Evolutionary conservation across 1,140 invertebrate genomes (phyloP), one percentile per base, ranked within the genome.

Genomic region (Chlorops oryzae): DNA sequence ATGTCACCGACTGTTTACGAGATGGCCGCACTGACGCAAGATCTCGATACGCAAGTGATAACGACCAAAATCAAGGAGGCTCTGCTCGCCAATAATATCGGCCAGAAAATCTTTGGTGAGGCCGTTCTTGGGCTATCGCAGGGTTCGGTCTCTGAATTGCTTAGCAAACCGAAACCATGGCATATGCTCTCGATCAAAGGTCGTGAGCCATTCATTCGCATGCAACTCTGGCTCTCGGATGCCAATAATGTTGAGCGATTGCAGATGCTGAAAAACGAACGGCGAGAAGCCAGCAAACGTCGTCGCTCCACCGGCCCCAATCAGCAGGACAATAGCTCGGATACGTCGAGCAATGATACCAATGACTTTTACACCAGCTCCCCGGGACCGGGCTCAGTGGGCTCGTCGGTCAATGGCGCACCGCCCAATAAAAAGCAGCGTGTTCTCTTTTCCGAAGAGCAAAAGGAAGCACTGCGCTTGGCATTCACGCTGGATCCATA

Each of bases 161-260:
- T 99, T 1, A 96, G 93, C 39, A 98, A 98, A 74, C 96, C 96
- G 1, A 98, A 98, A 67, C 95, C 95, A 0, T 99, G 96, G 96
- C 92, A 96, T 65, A 96, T 98, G 93, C 80, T 99, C 6, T 96
- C 92, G 60, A 96, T 98, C 68, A 98, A 98, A 74, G 95, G 95
- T 0, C 78, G 95, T 23, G 95, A 98, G 72, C 96, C 96, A 0
- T 99, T 98, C 76, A 96, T 98, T 52, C 81, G 95, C 51, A 98
- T 99, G 95, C 93, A 97, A 70, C 73, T 96, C 20, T 98, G 95
- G 95, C 76, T 98, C 9, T 90, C 87, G 55, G 95, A 98, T 67
- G 83, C 92, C 9, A 86, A 92, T 70, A 97, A 96, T 69, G 84
- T 98, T 34, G 92, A 97, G 61, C 78, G 83, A 17, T 75, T 96